A percentile compares a stretch with the other conserved stretches of the same genome.
Conservation (phyloP, 2,113 vertebrate species). For the Panthera uncia region DNA sequence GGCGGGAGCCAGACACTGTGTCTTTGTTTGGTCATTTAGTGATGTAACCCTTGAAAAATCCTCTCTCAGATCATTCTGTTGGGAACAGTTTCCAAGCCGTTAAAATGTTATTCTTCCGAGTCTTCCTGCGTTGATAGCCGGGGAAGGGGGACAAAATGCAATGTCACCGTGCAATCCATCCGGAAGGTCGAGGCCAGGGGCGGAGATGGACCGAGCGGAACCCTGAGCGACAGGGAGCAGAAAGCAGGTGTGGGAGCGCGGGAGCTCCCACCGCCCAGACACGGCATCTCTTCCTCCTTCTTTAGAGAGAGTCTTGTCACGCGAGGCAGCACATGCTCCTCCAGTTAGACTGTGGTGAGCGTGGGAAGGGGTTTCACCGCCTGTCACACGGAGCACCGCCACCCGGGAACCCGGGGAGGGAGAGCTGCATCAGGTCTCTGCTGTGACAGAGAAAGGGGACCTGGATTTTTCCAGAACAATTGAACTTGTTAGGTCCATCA, state of each 20-base stretch:
- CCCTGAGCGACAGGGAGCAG: neutral
- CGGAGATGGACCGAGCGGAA: rapidly evolving
- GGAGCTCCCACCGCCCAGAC: neutral
- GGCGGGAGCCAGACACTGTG: slow-evolving; percentile 61
- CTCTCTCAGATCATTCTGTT: slow-evolving; percentile 60
- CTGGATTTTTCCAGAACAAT: neutral
- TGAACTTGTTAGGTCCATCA: neutral
- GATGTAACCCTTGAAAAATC: slow-evolving; percentile 67
- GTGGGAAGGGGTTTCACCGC: neutral
- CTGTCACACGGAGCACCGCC: rapidly evolving
- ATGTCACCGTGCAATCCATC: neutral
- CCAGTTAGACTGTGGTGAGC: too few species aligned
- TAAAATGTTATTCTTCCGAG: slow-evolving; percentile 62
- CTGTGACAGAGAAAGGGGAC: neutral
- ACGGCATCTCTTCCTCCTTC: neutral
- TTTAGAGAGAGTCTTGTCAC: neutral
- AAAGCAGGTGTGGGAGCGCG: too few species aligned
- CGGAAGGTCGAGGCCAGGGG: neutral
- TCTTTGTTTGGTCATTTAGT: slow-evolving; percentile 71
- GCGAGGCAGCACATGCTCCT: neutral
- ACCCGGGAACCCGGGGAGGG: rapidly evolving
- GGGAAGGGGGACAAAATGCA: neutral
- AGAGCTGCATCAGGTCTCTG: rapidly evolving
- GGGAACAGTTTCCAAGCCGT: slow-evolving; percentile 60
- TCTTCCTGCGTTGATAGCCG: neutral